These are phyloP conservation scores for Columba janthina DNA, from an alignment of 2,113 vertebrate species.

Conservation along the genomic window DNA sequence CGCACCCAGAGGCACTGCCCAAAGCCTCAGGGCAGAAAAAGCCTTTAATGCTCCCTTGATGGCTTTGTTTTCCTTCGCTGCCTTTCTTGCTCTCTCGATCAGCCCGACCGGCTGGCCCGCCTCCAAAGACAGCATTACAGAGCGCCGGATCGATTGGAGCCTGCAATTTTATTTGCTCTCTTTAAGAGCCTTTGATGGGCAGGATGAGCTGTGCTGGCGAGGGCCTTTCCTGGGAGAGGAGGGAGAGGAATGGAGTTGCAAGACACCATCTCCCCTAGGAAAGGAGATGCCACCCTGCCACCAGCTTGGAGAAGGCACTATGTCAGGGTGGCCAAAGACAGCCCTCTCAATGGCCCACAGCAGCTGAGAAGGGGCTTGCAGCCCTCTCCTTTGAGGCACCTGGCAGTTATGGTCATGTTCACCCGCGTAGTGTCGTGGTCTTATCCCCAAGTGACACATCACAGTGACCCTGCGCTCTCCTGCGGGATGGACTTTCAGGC, in stretches of 20 bases:
- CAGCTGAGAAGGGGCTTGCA: neutral
- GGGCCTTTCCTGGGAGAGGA: slow-evolving; percentile 1
- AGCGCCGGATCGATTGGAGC: slow-evolving; percentile 43
- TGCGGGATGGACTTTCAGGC: accelerated
- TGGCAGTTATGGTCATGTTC: neutral
- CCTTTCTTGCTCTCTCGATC: slow-evolving; percentile 1
- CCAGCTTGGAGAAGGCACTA: neutral
- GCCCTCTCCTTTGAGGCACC: neutral
- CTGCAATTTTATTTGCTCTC: slow-evolving; percentile 63
- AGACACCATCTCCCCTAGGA: neutral
- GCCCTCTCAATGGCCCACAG: neutral
- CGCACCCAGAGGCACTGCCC: neutral
- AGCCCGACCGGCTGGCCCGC: slow-evolving; percentile 32
- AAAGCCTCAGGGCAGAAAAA: neutral
- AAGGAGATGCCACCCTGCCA: neutral
- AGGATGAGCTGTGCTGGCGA: neutral
- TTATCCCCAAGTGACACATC: neutral
- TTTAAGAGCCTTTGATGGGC: slow-evolving; percentile 62
- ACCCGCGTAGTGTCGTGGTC: neutral
- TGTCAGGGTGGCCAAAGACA: neutral
- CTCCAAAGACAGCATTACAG: slow-evolving; percentile 71
- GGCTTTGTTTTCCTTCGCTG: neutral
- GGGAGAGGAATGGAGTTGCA: neutral
- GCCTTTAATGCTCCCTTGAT: slow-evolving; percentile 7
- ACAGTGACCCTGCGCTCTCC: accelerated